These are phyloP conservation scores for Lichenostomus cassidix DNA, from an alignment of 2,113 vertebrate species.

Conservation along the genomic window DNA sequence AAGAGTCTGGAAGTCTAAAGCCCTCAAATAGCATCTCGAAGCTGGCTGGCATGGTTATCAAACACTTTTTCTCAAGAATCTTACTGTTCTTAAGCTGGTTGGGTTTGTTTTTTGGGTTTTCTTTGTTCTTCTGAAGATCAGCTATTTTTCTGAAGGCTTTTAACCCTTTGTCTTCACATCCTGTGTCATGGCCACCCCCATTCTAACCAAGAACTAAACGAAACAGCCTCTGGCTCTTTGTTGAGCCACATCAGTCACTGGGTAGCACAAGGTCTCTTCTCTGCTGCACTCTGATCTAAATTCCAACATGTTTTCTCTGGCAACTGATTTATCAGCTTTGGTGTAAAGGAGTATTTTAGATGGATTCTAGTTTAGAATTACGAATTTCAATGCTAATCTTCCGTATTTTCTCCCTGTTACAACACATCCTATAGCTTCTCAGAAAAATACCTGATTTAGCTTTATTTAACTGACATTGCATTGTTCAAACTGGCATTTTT, in stretches of 20 bases:
- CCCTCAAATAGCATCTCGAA: not conserved
- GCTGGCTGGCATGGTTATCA: slow-evolving; percentile 30
- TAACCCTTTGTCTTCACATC: not conserved
- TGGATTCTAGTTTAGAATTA: not conserved
- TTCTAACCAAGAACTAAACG: not conserved
- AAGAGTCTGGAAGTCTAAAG: slow-evolving; percentile 13
- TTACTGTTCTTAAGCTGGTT: not conserved
- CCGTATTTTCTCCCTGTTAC: not conserved
- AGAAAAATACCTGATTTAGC: slow-evolving; percentile 9
- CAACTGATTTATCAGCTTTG: not conserved
- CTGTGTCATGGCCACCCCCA: not conserved
- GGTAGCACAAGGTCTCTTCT: not conserved
- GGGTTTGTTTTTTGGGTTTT: not conserved
- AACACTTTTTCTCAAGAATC: slow-evolving; percentile 37
- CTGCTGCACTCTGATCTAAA: not conserved
- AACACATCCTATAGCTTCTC: not conserved
- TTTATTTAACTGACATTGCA: not conserved
- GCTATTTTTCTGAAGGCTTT: slow-evolving; percentile 41
- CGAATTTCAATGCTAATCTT: not conserved
- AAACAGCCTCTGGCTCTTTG: not conserved
- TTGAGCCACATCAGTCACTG: not conserved
- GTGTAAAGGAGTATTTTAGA: not conserved
- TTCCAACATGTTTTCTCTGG: not conserved
- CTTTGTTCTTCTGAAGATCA: not conserved
- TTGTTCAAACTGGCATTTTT: not conserved